Base-by-base conservation (phyloP, 2,797 vertebrate genomes). In the Limosa lapponica region DNA sequence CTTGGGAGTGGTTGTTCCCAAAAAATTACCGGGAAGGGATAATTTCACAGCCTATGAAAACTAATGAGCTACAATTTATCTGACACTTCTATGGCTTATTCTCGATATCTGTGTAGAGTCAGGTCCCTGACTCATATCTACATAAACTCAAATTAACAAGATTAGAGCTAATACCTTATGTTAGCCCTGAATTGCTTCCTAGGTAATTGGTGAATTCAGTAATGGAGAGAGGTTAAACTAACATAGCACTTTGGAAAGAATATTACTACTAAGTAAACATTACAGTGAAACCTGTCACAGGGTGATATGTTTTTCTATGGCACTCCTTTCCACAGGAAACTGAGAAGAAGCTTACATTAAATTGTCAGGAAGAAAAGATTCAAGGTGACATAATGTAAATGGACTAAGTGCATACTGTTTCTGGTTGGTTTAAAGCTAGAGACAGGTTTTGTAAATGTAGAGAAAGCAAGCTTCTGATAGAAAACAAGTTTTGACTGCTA, bases 301-400 rank as follows among this genome's bases (percentile, higher is more conserved):
- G 87, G 36, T 85, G 70, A 94, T 81, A 83, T 0, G 8, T 72
- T 51, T 66, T 78, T 46, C 17, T 80, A 70, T 49, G 43, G 11
- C 43, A 78, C 16, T 82, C 52, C 67, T 91, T 88, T 81, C 69
- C 30, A 69, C 8, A 55, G 52, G 77, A 91, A 96, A 91, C 57
- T 69, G 54, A 92, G 94, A 94, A 87, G 13, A 14, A 89, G 59
- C 93, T 91, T 97, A 77, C 78, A 67, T 93, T 93, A 93, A 96
- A 96, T 65, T 90, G 69, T 73, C 74, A 85, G 64, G 37, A 95
- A 92, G 43, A 74, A 88, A 95, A 91, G 44, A 92, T 64, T 93
- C 81, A 93, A 91, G 52, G 81, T 94, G 89, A 95, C 78, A 93
- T 65, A 67, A 72, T 54, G 55, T 66, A 93, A 95, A 89, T 62